phyloP scores from a whole-genome alignment of 2,888 invertebrate genomes.

The Nomada fucata region DNA sequence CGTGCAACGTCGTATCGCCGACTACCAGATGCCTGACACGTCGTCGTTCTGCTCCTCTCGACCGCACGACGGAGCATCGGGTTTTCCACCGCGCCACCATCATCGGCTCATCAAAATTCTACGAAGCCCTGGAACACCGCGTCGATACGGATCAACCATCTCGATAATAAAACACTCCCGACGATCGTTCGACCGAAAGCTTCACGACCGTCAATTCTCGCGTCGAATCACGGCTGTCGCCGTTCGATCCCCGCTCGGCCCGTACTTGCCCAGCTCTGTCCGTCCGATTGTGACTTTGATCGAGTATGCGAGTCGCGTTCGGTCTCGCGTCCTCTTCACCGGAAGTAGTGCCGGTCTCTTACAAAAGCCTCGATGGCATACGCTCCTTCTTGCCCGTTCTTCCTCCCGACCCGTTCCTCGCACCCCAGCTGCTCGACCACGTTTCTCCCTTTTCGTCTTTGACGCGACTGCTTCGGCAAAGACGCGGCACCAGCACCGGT shows the following conservation, averaged over 20 bases:
- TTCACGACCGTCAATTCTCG: background rate
- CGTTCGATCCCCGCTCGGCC: background rate
- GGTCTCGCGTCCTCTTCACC: slow-evolving; percentile 64
- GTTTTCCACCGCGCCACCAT: background rate
- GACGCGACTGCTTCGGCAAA: slow-evolving; percentile 52
- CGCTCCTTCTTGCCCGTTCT: slow-evolving; percentile 29
- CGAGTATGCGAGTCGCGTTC: slow-evolving; percentile 68
- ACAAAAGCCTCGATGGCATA: slow-evolving; percentile 62
- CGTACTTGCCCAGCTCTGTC: background rate
- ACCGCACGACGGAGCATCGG: background rate
- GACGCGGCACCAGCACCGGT: slow-evolving; percentile 60
- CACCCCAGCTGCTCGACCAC: background rate
- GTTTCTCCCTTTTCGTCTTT: slow-evolving; percentile 37
- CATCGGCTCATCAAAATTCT: background rate
- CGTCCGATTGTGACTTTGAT: slow-evolving; percentile 32
- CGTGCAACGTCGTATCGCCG: slow-evolving; percentile 53
- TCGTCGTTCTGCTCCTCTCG: slow-evolving; percentile 13
- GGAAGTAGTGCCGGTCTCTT: slow-evolving; percentile 68
- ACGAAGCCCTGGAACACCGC: background rate
- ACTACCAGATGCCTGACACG: slow-evolving; percentile 56
- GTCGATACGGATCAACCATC: background rate
- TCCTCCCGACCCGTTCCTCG: background rate
- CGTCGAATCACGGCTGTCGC: background rate
- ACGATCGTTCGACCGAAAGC: background rate
- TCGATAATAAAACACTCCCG: background rate